Evolutionary conservation across 2,797 vertebrate species (phyloP), one percentile per base, ranked within the genome.

Genomic region (Sebastes aleutianus): DNA sequence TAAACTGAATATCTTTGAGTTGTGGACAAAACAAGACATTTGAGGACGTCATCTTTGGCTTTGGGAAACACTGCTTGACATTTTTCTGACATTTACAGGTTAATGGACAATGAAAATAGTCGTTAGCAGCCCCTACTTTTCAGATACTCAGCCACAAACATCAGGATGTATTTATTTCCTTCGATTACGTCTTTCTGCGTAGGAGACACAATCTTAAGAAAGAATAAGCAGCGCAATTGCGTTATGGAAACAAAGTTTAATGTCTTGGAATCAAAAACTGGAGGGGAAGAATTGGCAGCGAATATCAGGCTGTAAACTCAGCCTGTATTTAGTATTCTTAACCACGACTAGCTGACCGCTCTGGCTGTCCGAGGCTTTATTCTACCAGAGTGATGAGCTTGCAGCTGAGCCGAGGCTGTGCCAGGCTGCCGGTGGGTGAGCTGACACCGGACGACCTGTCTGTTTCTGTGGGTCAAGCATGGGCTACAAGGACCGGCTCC

Each of bases 341-440:
- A 57, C 71, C 57, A 29, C 47, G 14, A 70, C 50, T 16, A 39
- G 75, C 77, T 32, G 78, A 58, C 39, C 32, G n/a, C 71, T 76
- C 36, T 29, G 76, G 72, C 61, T 47, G 43, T 47, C 43, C 8
- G 34, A 76, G 77, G 82, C 82, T 89, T 89, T 83, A 70, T 85
- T 74, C 76, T 16, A 54, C 8, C 56, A 64, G 82, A 78, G 75
- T 73, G 79, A 73, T 70, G 73, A 84, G 84, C 79, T 56, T 71
- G 74, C 89, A 87, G 82, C 87, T 89, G 86, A 89, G 85, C 87
- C 2, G 74, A 71, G 66, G 79, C 76, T 31, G 78, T 86, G 87
- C 75, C 85, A 87, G 79, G 64, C 79, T 63, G 74, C 18, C 80
- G 43, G 87, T 66, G 75, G 76, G 84, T 76, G 85, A 88, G 79